Base-by-base conservation (phyloP, 2,888 invertebrate species). In the Apamea sordens region DNA sequence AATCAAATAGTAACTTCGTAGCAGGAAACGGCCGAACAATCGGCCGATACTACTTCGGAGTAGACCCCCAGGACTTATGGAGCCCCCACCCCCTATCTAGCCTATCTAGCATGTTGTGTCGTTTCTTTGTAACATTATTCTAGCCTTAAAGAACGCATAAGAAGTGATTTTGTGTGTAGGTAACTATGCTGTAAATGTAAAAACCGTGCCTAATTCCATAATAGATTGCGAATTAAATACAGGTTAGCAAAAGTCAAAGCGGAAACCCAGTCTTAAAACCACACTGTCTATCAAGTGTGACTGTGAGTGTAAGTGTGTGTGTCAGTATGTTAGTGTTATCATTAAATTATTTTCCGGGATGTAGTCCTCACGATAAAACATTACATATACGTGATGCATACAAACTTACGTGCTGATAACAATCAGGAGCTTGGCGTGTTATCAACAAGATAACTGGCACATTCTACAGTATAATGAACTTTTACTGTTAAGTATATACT, bases 271-370 rank as follows among this genome's bases (percentile, higher is more conserved):
- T 36, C 24, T 8, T 59, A 47, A 80, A 68, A 56, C 36, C 41
- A 36, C 8, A 18, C 0, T 36, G 36, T 47, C 24, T 56, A 11
- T 56, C 24, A 56, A 24, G 56, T 24, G 24, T 24, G 24, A 10
- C 10, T 56, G 56, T 10, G 24, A 10, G 24, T 56, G 56, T 10
- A 1, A 21, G 50, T 50, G 13, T 10, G 13, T 2, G 53, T 21
- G 8, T 53, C 7, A 21, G 56, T 56, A 3, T 56, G 56, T 56
- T 11, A 73, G n/a, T 68, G 68, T 83, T 79, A 80, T 87, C 80
- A 64, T 41, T 41, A n/a, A 78, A 80, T 79, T 71, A 77, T 79
- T 73, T 80, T 77, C 79, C 83, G 72, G 87, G 87, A 88, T 82
- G 87, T 83, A 76, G 76, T 44, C 11, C 64, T 76, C 47, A 21